Percentiles rank a stretch among this genome's conserved stretches.
phyloP scores from a whole-genome alignment of 1,140 invertebrate species.

The Octopus sinensis region DNA sequence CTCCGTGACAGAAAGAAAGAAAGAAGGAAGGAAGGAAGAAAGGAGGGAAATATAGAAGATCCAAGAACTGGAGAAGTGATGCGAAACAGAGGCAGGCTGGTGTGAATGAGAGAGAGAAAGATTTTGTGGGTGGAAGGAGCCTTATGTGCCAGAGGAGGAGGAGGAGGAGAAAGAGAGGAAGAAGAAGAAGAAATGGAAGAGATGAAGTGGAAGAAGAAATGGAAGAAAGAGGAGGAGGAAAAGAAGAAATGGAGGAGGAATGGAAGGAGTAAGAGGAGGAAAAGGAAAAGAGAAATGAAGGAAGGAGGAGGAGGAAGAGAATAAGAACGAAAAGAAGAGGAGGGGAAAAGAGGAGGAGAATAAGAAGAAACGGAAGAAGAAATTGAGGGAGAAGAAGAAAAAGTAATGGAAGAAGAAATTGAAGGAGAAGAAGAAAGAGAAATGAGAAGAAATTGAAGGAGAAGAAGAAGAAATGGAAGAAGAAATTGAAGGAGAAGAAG shows the following conservation, averaged over 20 bases:
- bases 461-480: neutral
- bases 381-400: neutral
- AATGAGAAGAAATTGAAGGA: neutral
- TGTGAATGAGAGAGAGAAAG: neutral
- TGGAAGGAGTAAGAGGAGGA: neutral
- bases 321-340: neutral
- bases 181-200: neutral
- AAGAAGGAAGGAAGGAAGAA: neutral
- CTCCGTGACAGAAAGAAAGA: no score
- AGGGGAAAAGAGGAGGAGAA: neutral
- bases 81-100: neutral
- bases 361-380: neutral
- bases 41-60: neutral
- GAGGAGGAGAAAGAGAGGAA: neutral
- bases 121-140: no score
- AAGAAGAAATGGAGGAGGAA: neutral
- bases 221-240: neutral
- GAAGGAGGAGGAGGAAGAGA: neutral
- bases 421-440: neutral
- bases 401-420: neutral
- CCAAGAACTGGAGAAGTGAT: neutral
- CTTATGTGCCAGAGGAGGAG: neutral
- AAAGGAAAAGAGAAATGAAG: neutral
- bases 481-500: neutral
- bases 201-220: neutral